Percentiles rank a stretch among this genome's conserved stretches.
Evolutionary conservation across 2,888 invertebrate genomes (phyloP).

Genomic region (Dicyrtomina minuta): DNA sequence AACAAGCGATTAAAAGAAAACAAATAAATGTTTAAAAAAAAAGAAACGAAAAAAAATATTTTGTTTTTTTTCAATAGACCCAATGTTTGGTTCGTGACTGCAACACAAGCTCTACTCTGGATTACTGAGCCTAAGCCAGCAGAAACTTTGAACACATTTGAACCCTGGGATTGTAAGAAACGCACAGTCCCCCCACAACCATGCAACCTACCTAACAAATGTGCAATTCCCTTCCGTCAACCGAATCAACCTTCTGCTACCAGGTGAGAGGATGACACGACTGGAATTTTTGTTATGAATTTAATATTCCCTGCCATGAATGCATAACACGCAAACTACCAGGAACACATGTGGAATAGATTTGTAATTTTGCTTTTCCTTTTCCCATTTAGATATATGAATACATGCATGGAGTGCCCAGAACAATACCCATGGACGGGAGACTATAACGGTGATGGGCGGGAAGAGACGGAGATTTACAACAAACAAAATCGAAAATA

Average conservation of each 20-base stretch:
- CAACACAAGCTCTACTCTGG: slow-evolving; percentile 86
- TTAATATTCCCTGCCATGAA: too few species aligned
- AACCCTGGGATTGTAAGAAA: slow-evolving; percentile 77
- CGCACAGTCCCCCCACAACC: slow-evolving; percentile 71
- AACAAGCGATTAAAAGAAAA: slow-evolving; percentile 7
- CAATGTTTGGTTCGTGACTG: slow-evolving; percentile 83
- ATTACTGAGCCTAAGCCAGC: slow-evolving; percentile 79
- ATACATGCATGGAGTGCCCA: slow-evolving; percentile 83
- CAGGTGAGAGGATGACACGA: too few species aligned
- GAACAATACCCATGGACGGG: slow-evolving; percentile 75
- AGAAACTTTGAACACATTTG: slow-evolving; percentile 69
- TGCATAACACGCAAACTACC: too few species aligned
- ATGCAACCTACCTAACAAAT: slow-evolving; percentile 79
- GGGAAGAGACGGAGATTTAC: slow-evolving; percentile 51
- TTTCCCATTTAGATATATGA: slow-evolving; percentile 69
- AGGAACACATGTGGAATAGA: background rate
- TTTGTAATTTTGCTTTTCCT: background rate
- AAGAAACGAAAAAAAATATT: background rate
- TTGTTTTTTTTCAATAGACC: slow-evolving; percentile 63
- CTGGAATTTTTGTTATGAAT: background rate
- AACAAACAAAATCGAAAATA: slow-evolving; percentile 52
- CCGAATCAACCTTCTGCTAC: slow-evolving; percentile 60
- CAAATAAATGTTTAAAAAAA: background rate
- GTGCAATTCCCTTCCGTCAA: slow-evolving; percentile 76
- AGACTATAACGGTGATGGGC: slow-evolving; percentile 51